These are phyloP conservation scores for Hydrophis major DNA, from an alignment of 2,797 vertebrate species.

Conservation along the genomic window DNA sequence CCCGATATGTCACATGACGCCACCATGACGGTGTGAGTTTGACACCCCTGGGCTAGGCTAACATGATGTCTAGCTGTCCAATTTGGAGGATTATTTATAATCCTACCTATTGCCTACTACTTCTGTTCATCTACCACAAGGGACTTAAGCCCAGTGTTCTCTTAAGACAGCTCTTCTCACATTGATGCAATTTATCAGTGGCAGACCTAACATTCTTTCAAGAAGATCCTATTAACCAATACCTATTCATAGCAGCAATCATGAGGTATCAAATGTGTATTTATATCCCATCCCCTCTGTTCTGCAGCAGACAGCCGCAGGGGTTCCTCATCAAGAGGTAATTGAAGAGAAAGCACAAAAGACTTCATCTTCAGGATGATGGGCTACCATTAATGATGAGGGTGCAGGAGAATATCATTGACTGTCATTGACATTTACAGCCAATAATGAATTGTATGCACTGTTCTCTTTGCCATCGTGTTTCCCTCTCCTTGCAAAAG, in stretches of 20 bases:
- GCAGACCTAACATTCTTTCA: constrained; percentile 3
- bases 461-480: not conserved
- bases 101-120: not conserved
- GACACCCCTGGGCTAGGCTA: not conserved
- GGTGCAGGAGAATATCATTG: rapidly evolving
- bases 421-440: not conserved
- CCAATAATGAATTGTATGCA: not conserved
- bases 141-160: not conserved
- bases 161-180: not conserved
- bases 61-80: not conserved
- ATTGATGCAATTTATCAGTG: not conserved
- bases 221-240: constrained; percentile 30
- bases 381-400: not conserved
- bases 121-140: not conserved
- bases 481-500: not conserved
- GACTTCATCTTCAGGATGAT: not conserved
- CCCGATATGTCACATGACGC: too few relatives aligned
- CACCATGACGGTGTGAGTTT: too few relatives aligned
- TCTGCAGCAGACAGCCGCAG: constrained; percentile 27
- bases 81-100: not conserved
- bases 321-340: constrained; percentile 13
- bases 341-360: not conserved
- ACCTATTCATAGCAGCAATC: constrained; percentile 39
- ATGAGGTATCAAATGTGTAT: constrained; percentile 40
- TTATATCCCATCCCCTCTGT: constrained; percentile 19